Conservation (phyloP, 2,113 vertebrate species). For the Cottus gobio region DNA sequence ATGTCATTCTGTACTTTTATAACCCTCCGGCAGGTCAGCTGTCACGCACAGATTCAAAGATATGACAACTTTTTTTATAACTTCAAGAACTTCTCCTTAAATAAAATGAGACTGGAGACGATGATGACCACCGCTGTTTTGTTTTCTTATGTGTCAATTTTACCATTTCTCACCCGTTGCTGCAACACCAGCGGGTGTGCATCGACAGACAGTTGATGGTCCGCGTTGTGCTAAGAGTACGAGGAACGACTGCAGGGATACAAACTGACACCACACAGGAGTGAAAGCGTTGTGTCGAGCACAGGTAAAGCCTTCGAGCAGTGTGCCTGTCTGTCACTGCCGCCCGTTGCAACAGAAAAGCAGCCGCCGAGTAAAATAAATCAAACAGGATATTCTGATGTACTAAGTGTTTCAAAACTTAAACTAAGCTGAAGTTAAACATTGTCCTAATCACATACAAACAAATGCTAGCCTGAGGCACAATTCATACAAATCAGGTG, state of each 20-base stretch:
- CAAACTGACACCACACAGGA: not conserved
- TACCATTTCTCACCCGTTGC: not conserved
- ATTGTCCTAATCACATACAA: not conserved
- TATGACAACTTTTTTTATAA: not conserved
- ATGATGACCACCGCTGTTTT: not conserved
- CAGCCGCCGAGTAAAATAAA: conserved; percentile 27
- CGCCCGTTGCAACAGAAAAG: conserved; percentile 16
- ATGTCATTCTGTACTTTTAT: not conserved
- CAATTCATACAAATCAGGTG: not conserved
- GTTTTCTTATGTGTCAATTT: not conserved
- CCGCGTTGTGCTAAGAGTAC: not conserved
- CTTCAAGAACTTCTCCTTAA: too few species aligned
- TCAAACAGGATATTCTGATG: conserved; percentile 46
- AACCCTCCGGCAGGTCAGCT: not conserved
- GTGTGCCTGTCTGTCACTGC: conserved; percentile 13
- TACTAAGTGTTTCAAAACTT: not conserved
- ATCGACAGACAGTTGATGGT: not conserved
- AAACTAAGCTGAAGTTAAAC: not conserved
- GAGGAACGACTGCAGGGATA: not conserved
- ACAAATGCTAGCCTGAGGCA: not conserved
- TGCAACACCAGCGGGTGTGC: not conserved
- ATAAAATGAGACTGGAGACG: not conserved
- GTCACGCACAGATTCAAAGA: not conserved
- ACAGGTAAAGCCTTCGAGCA: conserved; percentile 8
- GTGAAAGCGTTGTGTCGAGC: not conserved